These are phyloP conservation scores for Melanotaenia duboulayi DNA, from an alignment of 2,113 vertebrate species.

Conservation along the genomic window DNA sequence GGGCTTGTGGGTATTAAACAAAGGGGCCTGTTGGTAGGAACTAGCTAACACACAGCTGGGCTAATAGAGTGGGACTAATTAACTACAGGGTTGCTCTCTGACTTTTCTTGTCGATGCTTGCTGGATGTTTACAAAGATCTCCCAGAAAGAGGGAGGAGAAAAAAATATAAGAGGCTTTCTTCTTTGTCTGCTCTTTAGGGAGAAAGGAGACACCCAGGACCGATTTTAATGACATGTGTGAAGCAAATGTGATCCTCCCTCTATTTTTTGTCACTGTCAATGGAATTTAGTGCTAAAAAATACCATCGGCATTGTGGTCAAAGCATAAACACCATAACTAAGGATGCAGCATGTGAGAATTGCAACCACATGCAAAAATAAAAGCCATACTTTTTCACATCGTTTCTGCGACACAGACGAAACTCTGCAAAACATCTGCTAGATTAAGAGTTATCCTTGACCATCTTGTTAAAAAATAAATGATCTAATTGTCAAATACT, in stretches of 20 bases:
- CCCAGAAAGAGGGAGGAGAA: slow-evolving; percentile 57
- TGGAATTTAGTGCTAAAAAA: slow-evolving; percentile 73
- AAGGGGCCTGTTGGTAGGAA: slow-evolving; percentile 67
- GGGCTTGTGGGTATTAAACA: slow-evolving; percentile 70
- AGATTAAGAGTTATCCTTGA: slow-evolving; percentile 4
- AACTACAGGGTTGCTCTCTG: slow-evolving; percentile 60
- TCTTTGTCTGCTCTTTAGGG: slow-evolving; percentile 64
- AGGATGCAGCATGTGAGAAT: slow-evolving; percentile 57
- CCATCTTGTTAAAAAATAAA: slow-evolving; percentile 6
- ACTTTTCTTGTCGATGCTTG: slow-evolving; percentile 59
- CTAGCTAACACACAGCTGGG: slow-evolving; percentile 62
- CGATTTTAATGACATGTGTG: slow-evolving; percentile 80
- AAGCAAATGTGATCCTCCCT: slow-evolving; percentile 73
- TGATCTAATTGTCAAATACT: slow-evolving; percentile 6
- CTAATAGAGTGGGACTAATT: slow-evolving; percentile 77
- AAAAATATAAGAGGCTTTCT: slow-evolving; percentile 58
- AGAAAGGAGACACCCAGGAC: slow-evolving; percentile 69
- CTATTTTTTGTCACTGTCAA: slow-evolving; percentile 48
- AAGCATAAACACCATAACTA: slow-evolving; percentile 66
- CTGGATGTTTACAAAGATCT: slow-evolving; percentile 73
- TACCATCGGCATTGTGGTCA: slow-evolving; percentile 69
- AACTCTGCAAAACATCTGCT: slow-evolving; percentile 54
- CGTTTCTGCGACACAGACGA: slow-evolving; percentile 10
- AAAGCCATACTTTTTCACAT: slow-evolving; percentile 27
- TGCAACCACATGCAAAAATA: slow-evolving; percentile 68